Conservation (phyloP, 2,797 vertebrate genomes). For the Phrynocephalus forsythii region DNA sequence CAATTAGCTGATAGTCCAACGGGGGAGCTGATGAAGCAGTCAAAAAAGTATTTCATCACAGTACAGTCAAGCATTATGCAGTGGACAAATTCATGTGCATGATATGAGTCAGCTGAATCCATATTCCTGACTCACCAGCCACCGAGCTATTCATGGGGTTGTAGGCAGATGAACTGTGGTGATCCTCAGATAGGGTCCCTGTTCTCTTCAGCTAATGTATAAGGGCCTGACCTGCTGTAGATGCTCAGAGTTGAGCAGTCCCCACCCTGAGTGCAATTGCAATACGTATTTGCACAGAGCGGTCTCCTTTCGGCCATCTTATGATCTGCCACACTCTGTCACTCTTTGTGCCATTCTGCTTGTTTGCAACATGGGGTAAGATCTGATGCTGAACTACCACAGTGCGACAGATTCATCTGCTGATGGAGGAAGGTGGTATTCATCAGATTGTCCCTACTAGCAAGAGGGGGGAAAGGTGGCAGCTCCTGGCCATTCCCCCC, state of each 20-base stretch:
- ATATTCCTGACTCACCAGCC: neutral
- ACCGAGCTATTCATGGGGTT: neutral
- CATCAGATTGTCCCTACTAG: neutral
- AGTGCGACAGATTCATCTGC: neutral
- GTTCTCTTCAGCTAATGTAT: neutral
- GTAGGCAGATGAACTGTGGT: neutral
- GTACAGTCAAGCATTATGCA: neutral
- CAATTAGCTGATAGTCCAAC: neutral
- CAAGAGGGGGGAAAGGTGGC: neutral
- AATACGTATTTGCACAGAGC: neutral
- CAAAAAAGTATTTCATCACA: neutral
- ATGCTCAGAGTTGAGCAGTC: neutral
- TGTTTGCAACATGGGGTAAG: neutral
- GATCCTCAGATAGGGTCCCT: neutral
- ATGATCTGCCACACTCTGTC: neutral
- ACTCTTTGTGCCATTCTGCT: neutral
- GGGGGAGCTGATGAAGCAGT: neutral
- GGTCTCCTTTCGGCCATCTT: neutral
- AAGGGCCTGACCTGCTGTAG: neutral
- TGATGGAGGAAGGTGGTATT: neutral
- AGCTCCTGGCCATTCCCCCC: neutral
- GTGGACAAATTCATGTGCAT: neutral
- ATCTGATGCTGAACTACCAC: neutral
- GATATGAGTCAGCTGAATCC: neutral
- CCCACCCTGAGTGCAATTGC: neutral